Evolutionary conservation across 92 coral and sea anemone species (phyloP), one percentile per base, ranked within the genome.

Genomic region (Zoanthus sansibaricus): DNA sequence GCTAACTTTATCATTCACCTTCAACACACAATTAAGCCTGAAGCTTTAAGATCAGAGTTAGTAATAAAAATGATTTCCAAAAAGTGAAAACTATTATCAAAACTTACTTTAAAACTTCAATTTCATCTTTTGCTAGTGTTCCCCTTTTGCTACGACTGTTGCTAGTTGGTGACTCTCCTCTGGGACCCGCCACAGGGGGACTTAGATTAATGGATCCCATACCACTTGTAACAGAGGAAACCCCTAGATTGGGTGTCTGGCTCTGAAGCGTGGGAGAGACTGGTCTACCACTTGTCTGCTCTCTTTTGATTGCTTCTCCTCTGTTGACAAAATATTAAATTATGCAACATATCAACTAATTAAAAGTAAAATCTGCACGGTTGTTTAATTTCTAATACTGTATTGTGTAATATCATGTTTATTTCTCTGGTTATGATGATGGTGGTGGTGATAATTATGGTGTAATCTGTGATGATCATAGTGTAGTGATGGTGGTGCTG

Each of bases 81-180:
- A 49, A 49, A 49, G 7, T 49, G 55, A 7, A 49, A 49, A 7
- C 25, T 25, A 25, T 49, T 7, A 49, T 49, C 47, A 21, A 69
- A 68, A 82, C 96, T 88, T 78, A 96, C 99, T 88, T 95, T 55
- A 96, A 84, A n/a, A 96, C 99, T 59, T 92, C 94, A 56, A 93
- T 89, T 86, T 96, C 99, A 67, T 94, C 92, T 45, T 88, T 79
- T 20, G 97, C 93, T 16, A 93, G 94, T 30, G 72, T 91, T 16
- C 92, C 93, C 83, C 84, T 88, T 68, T 88, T 90, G 70, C 93
- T 91, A n/a, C 33, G 52, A 59, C 72, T 64, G 18, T 37, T 62
- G 51, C 20, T 66, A 18, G 42, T 11, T 10, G 85, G 77, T 11
- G 88, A 74, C 17, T 73, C 87, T 18, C 83, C 78, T 37, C 78